Percentiles rank a stretch among this genome's conserved stretches.
These are phyloP conservation scores for Otis tarda DNA, from an alignment of 2,113 vertebrate species.

Conservation along the genomic window DNA sequence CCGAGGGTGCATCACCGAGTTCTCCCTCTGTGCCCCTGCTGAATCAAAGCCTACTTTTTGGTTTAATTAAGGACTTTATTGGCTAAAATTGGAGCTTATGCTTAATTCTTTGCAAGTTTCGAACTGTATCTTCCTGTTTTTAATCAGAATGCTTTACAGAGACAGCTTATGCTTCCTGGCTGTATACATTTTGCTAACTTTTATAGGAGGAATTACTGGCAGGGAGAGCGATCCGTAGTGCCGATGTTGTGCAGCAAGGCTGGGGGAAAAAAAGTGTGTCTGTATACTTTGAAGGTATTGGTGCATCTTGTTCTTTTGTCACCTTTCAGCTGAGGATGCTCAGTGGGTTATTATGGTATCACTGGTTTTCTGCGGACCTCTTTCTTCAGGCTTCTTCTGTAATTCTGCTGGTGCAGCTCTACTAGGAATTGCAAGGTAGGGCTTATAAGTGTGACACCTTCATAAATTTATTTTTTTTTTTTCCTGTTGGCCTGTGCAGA, in stretches of 20 bases:
- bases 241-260: neutral
- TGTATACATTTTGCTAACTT: neutral
- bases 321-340: neutral
- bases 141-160: neutral
- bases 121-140: neutral
- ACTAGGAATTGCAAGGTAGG: neutral
- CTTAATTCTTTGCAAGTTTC: neutral
- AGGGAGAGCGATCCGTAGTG: neutral
- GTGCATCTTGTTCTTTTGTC: neutral
- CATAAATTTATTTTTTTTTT: neutral
- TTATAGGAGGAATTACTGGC: neutral
- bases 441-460: neutral
- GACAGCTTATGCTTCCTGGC: neutral
- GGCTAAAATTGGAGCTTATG: neutral
- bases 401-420: neutral
- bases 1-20: fast-evolving
- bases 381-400: neutral
- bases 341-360: neutral
- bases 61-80: neutral
- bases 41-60: neutral
- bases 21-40: neutral
- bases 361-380: neutral
- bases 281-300: neutral
- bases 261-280: neutral
- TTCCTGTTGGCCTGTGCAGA: neutral